Conservation (phyloP, 2,113 vertebrate genomes). For the Noturus placidus region DNA sequence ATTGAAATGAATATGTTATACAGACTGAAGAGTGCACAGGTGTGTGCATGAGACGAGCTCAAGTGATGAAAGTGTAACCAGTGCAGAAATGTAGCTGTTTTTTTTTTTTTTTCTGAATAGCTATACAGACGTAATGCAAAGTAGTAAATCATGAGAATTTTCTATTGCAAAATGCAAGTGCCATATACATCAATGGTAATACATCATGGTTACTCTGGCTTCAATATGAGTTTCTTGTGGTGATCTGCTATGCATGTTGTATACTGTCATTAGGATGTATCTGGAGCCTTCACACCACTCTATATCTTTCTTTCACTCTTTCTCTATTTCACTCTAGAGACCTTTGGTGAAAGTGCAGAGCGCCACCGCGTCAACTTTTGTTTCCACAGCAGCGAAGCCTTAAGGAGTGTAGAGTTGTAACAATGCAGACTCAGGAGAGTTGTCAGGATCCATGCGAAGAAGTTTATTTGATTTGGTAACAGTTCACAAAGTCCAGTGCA, state of each 20-base stretch:
- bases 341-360: conserved; percentile 23
- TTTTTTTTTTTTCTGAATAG: not conserved
- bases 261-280: conserved; percentile 14
- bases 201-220: not conserved
- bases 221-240: not conserved
- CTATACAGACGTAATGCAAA: not conserved
- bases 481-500: not conserved
- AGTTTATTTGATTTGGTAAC: not conserved
- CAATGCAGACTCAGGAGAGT: conserved; percentile 20
- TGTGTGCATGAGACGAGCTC: not conserved
- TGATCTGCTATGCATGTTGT: conserved; percentile 34
- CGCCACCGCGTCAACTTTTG: not conserved
- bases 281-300: conserved; percentile 2
- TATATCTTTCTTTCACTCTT: not conserved
- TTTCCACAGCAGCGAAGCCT: conserved; percentile 45
- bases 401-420: conserved; percentile 12
- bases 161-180: not conserved
- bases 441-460: not conserved
- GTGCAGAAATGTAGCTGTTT: not conserved
- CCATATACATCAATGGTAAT: not conserved
- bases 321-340: conserved; percentile 24
- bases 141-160: not conserved
- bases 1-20: not conserved
- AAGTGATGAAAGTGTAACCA: not conserved
- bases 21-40: conserved; percentile 5